Conservation (phyloP, 2,797 vertebrate genomes). For the Smutsia temminckii region DNA sequence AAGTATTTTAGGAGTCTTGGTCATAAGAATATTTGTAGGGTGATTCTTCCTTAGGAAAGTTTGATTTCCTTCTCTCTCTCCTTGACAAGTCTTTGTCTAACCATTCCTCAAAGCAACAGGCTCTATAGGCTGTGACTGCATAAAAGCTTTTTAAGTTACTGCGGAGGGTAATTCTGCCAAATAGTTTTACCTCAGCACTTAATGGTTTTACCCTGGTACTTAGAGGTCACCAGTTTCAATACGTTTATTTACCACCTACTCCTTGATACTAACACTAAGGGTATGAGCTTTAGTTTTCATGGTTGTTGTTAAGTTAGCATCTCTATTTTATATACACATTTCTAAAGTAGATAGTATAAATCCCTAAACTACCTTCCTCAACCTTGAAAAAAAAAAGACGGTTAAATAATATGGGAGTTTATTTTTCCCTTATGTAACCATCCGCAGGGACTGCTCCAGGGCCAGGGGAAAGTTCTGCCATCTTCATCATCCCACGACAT, state of each 20-base stretch:
- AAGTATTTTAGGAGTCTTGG: neutral
- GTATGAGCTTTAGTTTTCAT: neutral
- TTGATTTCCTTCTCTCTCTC: neutral
- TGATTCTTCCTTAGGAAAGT: neutral
- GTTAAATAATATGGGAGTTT: neutral
- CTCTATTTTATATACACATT: neutral
- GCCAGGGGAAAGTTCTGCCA: neutral
- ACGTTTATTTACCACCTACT: neutral
- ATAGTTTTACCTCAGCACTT: neutral
- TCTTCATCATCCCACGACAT: neutral
- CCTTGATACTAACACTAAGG: neutral
- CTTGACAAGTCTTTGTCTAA: neutral
- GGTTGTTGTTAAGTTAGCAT: neutral
- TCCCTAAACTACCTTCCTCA: neutral
- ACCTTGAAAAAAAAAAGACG: neutral
- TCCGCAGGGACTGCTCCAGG: neutral
- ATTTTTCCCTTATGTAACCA: neutral
- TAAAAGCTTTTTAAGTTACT: neutral
- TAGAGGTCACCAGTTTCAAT: neutral
- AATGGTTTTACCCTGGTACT: neutral
- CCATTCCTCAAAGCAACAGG: neutral
- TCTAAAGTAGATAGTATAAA: neutral
- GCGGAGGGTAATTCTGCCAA: neutral
- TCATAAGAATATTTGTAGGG: neutral
- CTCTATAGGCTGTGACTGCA: neutral